Evolutionary conservation across 2,888 invertebrate genomes (phyloP), one percentile per base, ranked within the genome.

Genomic region (Mimumesa dahlbomi): DNA sequence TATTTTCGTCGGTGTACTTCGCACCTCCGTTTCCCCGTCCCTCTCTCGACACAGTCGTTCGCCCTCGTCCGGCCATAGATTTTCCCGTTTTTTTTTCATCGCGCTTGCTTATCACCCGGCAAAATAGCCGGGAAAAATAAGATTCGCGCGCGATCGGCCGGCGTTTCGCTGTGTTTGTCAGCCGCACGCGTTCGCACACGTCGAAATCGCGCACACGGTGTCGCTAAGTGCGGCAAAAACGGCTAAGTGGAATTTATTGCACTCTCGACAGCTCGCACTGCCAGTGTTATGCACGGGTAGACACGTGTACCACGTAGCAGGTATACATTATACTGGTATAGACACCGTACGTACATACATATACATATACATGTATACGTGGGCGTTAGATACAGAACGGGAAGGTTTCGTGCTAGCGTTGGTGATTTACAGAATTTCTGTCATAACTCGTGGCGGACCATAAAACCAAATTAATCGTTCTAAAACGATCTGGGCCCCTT

Each of bases 191-290:
- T 42, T n/a, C n/a, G 57, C 34, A 31, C 25, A 38, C 63, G 57
- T 73, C 76, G 66, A 66, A 63, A 64, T 62, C n/a, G 62, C 57
- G 65, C 59, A 49, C 45, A 16, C 1, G 6, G 3, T n/a, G 54
- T 45, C n/a, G 9, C 42, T 36, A 58, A 67, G 43, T 45, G 53
- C 67, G 67, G 67, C 66, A 65, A 68, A 68, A 82, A 67, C 73
- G 73, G 70, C 75, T 82, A 77, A 82, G 81, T 82, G 83, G 81
- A 81, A 82, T 82, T 82, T 82, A 82, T 82, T 70, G 65, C 79
- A 54, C 66, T 71, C 76, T 57, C 81, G 81, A 82, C 82, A 77
- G 75, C 49, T 58, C 49, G 75, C 62, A 71, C 63, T 62, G 66
- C 49, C 59, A 61, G 65, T 67, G 67, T 75, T 68, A 45, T 63